These are phyloP conservation scores for Chionodraco myersi DNA, from an alignment of 2,113 vertebrate species.

Conservation along the genomic window DNA sequence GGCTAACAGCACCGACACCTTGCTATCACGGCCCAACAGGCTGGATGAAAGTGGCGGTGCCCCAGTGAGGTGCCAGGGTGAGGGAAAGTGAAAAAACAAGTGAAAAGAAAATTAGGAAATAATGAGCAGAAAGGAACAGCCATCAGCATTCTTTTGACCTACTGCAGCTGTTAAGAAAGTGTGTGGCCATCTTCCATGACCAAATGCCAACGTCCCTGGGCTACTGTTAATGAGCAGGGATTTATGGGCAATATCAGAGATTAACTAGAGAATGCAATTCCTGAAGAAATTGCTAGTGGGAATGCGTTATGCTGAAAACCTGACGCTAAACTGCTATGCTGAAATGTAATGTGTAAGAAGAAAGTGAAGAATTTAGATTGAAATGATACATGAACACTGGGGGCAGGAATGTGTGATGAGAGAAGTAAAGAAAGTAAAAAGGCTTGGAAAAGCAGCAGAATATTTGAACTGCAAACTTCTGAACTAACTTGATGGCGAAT, in stretches of 20 bases:
- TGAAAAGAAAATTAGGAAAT: background rate
- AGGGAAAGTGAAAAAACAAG: constrained; percentile 16
- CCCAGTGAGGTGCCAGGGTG: constrained; percentile 9
- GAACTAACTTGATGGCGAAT: too few species aligned
- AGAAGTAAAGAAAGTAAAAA: too few species aligned
- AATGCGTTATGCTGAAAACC: too few species aligned
- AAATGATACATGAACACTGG: too few species aligned
- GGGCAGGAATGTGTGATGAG: too few species aligned
- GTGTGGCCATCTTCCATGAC: constrained; percentile 64
- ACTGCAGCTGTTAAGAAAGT: constrained; percentile 47
- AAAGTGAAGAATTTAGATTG: too few species aligned
- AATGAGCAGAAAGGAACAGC: constrained; percentile 35
- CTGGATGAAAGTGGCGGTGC: constrained; percentile 48
- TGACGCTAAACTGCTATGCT: too few species aligned
- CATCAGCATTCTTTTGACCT: constrained; percentile 62
- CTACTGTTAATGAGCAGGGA: constrained; percentile 71
- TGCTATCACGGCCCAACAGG: constrained; percentile 38
- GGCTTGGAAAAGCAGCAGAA: too few species aligned
- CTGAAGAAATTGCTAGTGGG: too few species aligned
- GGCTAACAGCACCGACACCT: constrained; percentile 39
- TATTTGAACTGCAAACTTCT: too few species aligned
- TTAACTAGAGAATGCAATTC: constrained; percentile 32
- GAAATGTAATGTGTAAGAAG: too few species aligned
- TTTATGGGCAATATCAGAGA: constrained; percentile 76
- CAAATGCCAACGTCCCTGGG: constrained; percentile 74